Conservation (phyloP, 2,113 vertebrate genomes). For the Lagopus muta region DNA sequence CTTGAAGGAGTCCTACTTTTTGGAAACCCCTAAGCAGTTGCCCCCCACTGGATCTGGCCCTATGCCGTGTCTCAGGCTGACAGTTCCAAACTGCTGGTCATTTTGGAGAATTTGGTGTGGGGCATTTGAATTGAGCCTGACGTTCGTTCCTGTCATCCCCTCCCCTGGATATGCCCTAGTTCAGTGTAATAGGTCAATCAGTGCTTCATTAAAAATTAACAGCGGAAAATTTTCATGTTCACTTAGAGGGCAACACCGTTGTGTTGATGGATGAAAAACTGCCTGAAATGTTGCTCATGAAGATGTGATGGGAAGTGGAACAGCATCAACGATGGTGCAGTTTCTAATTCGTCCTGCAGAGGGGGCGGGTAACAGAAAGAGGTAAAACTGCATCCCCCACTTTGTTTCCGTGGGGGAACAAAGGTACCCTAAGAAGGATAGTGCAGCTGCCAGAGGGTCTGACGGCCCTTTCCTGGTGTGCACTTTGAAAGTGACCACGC, state of each 20-base stretch:
- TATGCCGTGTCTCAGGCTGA: background rate
- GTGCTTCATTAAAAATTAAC: slow-evolving; percentile 47
- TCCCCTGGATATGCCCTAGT: background rate
- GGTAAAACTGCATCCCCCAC: background rate
- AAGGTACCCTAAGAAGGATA: background rate
- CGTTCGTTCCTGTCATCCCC: background rate
- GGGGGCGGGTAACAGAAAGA: background rate
- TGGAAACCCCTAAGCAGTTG: background rate
- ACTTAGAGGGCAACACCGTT: background rate
- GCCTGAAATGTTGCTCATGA: background rate
- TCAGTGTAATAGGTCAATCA: background rate
- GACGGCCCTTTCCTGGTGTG: background rate
- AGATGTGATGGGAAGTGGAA: background rate
- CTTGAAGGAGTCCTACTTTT: background rate
- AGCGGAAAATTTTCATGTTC: background rate
- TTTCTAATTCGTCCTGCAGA: background rate
- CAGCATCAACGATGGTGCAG: background rate
- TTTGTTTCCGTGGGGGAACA: background rate
- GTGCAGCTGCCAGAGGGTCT: background rate
- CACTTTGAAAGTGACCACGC: background rate
- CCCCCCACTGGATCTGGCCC: background rate
- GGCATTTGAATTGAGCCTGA: background rate
- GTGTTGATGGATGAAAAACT: slow-evolving; percentile 33
- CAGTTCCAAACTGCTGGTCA: background rate
- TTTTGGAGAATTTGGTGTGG: background rate